Conservation (phyloP, 1,140 invertebrate species). For the Chymomyza costata region DNA sequence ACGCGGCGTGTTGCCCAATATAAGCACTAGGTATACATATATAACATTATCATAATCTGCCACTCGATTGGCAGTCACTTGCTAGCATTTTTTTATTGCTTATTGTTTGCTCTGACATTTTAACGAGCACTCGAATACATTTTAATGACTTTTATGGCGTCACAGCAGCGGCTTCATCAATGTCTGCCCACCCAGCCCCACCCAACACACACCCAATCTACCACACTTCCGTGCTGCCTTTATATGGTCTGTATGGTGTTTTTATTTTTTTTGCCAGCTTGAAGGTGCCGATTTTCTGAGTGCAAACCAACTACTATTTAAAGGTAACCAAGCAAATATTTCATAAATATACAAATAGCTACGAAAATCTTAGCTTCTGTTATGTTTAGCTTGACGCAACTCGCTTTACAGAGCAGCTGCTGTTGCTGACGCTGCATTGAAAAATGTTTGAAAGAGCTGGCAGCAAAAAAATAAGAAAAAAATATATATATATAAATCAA, state of each 20-base stretch:
- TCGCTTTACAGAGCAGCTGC: too few relatives aligned
- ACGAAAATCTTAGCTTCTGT: too few relatives aligned
- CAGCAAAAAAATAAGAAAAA: too few relatives aligned
- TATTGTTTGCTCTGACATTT: slow-evolving; percentile 56
- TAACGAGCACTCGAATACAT: slow-evolving; percentile 66
- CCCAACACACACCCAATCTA: slow-evolving; percentile 16
- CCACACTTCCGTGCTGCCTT: too few relatives aligned
- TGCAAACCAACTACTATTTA: background rate
- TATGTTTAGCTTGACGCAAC: too few relatives aligned
- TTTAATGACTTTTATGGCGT: slow-evolving; percentile 60
- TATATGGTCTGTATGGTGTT: slow-evolving; percentile 49
- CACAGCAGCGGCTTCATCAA: slow-evolving; percentile 44
- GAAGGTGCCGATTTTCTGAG: too few relatives aligned
- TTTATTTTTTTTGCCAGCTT: slow-evolving; percentile 26
- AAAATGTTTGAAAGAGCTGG: background rate
- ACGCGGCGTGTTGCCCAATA: slow-evolving; percentile 23
- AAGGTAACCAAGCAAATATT: slow-evolving; percentile 13
- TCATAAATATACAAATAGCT: background rate
- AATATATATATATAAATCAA: too few relatives aligned
- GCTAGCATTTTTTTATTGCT: slow-evolving; percentile 58
- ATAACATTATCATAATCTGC: too few relatives aligned
- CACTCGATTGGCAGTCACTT: slow-evolving; percentile 15
- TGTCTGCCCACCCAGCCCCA: slow-evolving; percentile 15
- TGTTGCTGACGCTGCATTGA: background rate
- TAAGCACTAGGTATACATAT: slow-evolving; percentile 19